Evolutionary conservation across 2,113 vertebrate genomes (phyloP).

Genomic region (Crotalus horridus): DNA sequence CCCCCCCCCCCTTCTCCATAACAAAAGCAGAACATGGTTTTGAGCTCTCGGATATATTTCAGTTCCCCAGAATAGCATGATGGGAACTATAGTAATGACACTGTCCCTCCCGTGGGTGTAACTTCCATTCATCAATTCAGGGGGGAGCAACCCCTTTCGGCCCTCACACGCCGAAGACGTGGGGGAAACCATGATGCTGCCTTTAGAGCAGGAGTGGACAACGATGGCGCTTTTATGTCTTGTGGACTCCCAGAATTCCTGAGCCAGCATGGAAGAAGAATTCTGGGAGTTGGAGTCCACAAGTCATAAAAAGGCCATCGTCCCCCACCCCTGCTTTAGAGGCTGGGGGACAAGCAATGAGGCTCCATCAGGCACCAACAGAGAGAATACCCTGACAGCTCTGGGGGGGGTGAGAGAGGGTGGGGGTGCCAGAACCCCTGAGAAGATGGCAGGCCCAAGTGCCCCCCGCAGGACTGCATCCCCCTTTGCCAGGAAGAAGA

Average conservation of each 20-base stretch:
- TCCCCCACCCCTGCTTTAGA: background rate
- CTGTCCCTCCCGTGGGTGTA: background rate
- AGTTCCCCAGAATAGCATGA: background rate
- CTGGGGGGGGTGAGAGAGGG: background rate
- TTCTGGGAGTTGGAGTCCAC: background rate
- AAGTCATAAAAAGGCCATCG: background rate
- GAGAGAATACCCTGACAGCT: background rate
- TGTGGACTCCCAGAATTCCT: background rate
- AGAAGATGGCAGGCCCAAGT: background rate
- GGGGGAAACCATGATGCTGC: background rate
- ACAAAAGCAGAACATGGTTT: background rate
- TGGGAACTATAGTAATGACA: background rate
- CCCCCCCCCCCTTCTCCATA: background rate
- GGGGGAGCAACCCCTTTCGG: background rate
- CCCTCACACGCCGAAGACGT: background rate
- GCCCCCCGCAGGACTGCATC: background rate
- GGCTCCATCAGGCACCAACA: background rate
- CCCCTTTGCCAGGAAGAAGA: background rate
- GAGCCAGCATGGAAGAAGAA: background rate
- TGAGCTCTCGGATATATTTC: background rate
- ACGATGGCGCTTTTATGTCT: background rate
- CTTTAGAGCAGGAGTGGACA: background rate
- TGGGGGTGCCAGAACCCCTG: background rate
- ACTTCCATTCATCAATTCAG: background rate
- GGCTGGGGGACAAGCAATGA: background rate